These are phyloP conservation scores for Rhegmatorhina hoffmannsi DNA, from an alignment of 2,113 vertebrate species.

Conservation along the genomic window DNA sequence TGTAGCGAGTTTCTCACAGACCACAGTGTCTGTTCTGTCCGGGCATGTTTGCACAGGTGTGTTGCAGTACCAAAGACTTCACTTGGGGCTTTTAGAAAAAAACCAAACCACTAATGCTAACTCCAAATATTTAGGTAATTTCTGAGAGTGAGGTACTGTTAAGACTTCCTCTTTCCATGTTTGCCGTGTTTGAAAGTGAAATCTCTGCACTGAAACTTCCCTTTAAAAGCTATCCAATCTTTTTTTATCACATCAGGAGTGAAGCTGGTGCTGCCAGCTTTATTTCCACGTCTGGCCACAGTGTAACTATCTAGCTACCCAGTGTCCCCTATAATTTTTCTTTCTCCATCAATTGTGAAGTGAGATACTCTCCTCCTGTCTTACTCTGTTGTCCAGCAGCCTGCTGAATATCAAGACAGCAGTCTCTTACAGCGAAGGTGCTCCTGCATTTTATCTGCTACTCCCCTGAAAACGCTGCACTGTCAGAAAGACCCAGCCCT, in stretches of 20 bases:
- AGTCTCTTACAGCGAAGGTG: not conserved
- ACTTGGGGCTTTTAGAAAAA: not conserved
- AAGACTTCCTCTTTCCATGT: not conserved
- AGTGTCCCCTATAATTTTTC: not conserved
- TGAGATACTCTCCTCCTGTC: not conserved
- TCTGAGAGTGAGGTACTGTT: not conserved
- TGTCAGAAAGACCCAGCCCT: not conserved
- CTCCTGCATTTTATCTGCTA: not conserved
- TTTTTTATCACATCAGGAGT: not conserved
- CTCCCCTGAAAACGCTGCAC: not conserved
- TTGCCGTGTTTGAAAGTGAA: not conserved
- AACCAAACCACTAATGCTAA: not conserved
- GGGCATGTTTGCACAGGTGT: not conserved
- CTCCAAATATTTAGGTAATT: not conserved
- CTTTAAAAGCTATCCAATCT: not conserved
- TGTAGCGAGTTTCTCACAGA: not conserved
- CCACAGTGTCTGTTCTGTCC: fast-evolving
- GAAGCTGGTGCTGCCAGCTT: not conserved
- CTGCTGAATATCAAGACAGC: not conserved
- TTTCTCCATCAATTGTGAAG: not conserved
- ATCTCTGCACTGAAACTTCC: not conserved
- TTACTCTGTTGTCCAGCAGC: not conserved
- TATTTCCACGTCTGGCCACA: not conserved
- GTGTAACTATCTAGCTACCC: not conserved
- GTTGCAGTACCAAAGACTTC: not conserved